Percentiles rank a stretch among this genome's conserved stretches.
phyloP scores from a whole-genome alignment of 2,797 vertebrate species.

The Coregonus suidteri region DNA sequence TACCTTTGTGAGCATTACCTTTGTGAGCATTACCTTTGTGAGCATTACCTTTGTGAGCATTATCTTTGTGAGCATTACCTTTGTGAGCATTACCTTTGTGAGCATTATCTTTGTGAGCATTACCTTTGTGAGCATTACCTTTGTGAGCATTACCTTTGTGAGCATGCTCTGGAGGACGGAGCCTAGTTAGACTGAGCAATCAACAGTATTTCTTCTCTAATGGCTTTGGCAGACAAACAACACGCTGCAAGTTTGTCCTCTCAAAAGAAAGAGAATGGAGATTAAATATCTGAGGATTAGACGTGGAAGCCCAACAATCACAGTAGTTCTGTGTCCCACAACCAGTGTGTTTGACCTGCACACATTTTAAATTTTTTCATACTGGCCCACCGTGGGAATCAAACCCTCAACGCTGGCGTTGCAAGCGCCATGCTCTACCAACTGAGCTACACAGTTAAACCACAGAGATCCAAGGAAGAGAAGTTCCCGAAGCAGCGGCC shows the following conservation, averaged over 20 bases:
- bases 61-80: too few species aligned
- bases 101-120: too few species aligned
- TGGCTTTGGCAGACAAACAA: conserved; percentile 4
- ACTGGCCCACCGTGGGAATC: too few species aligned
- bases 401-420: too few species aligned
- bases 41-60: too few species aligned
- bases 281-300: conserved; percentile 4
- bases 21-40: too few species aligned
- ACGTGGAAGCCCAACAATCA: not conserved
- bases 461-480: conserved; percentile 48
- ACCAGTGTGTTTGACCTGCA: not conserved
- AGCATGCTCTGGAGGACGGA: not conserved
- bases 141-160: too few species aligned
- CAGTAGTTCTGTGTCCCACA: not conserved
- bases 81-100: too few species aligned
- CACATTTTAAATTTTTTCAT: too few species aligned
- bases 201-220: conserved; percentile 1
- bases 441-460: not conserved
- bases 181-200: not conserved
- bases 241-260: not conserved
- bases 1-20: too few species aligned
- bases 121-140: too few species aligned
- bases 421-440: too few species aligned
- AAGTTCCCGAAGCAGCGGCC: conserved; percentile 54
- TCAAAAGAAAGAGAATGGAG: not conserved